A percentile compares a stretch with the other conserved stretches of the same genome.
Evolutionary conservation across 1,140 invertebrate genomes (phyloP).

Genomic region (Lerema accius): DNA sequence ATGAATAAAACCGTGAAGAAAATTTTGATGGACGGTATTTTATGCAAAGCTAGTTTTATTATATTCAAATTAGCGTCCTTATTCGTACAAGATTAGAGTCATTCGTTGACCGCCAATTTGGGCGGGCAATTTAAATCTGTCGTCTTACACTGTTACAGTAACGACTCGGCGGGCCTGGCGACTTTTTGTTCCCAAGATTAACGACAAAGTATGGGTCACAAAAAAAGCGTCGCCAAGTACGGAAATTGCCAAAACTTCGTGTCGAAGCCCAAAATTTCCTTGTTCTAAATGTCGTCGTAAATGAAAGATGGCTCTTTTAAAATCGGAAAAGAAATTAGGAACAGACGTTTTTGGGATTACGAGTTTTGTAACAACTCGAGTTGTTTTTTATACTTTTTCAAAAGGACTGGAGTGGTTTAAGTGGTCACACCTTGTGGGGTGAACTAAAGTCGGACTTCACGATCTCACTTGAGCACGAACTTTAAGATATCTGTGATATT

Average conservation of each 20-base stretch:
- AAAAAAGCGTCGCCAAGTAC: constrained; percentile 73
- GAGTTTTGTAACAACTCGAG: constrained; percentile 67
- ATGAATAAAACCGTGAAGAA: too few relatives aligned
- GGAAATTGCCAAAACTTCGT: constrained; percentile 80
- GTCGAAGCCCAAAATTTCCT: constrained; percentile 76
- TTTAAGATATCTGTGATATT: background rate
- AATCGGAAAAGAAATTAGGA: constrained; percentile 79
- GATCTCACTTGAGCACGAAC: background rate
- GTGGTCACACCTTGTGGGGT: constrained; percentile 30
- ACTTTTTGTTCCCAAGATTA: constrained; percentile 79
- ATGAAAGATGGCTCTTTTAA: constrained; percentile 80
- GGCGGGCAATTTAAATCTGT: constrained; percentile 69
- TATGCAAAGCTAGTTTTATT: too few relatives aligned
- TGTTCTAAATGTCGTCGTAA: constrained; percentile 78
- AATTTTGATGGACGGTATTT: too few relatives aligned
- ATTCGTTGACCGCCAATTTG: constrained; percentile 51
- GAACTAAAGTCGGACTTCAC: background rate
- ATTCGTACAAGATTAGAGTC: constrained; percentile 21
- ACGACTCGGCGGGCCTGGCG: constrained; percentile 58
- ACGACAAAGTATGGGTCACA: constrained; percentile 75
- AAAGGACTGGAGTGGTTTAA: constrained; percentile 35
- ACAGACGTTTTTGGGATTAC: constrained; percentile 77
- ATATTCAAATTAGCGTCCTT: too few relatives aligned
- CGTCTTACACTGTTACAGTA: constrained; percentile 66
- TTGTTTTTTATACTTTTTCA: constrained; percentile 48